Percentiles rank a stretch among this genome's conserved stretches.
These are phyloP conservation scores for Ips typographus DNA, from an alignment of 1,140 invertebrate species.

Conservation along the genomic window DNA sequence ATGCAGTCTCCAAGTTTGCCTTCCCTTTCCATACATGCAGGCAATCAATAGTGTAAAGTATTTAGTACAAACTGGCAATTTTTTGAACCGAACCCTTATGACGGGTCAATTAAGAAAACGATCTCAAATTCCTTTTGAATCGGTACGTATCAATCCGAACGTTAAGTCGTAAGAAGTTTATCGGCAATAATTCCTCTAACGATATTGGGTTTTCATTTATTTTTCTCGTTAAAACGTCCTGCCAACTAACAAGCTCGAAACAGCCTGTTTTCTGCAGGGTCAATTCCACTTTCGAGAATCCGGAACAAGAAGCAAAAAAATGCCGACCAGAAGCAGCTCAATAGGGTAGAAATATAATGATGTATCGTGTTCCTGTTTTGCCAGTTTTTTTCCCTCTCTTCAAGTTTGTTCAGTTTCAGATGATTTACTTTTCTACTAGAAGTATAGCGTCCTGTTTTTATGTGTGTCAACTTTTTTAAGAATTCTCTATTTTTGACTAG, in stretches of 20 bases:
- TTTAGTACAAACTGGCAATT: too few species aligned
- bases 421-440: too few species aligned
- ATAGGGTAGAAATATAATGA: constrained; percentile 30
- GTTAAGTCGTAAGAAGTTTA: constrained; percentile 16
- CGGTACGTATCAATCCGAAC: too few species aligned
- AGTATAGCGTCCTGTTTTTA: too few species aligned
- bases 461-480: too few species aligned
- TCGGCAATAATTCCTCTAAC: constrained; percentile 29
- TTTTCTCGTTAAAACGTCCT: constrained; percentile 30
- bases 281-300: constrained; percentile 6
- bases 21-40: not conserved
- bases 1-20: not conserved
- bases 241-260: constrained; percentile 23
- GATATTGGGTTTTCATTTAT: constrained; percentile 23
- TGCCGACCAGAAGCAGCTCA: constrained; percentile 5
- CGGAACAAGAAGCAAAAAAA: constrained; percentile 1
- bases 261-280: constrained; percentile 21
- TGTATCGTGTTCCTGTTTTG: constrained; percentile 19
- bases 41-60: too few species aligned
- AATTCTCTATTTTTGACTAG: too few species aligned
- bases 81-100: too few species aligned
- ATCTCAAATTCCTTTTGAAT: too few species aligned
- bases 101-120: too few species aligned
- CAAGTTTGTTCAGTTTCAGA: too few species aligned
- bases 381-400: too few species aligned